These are phyloP conservation scores for Ips typographus DNA, from an alignment of 1,140 invertebrate species.

Conservation along the genomic window DNA sequence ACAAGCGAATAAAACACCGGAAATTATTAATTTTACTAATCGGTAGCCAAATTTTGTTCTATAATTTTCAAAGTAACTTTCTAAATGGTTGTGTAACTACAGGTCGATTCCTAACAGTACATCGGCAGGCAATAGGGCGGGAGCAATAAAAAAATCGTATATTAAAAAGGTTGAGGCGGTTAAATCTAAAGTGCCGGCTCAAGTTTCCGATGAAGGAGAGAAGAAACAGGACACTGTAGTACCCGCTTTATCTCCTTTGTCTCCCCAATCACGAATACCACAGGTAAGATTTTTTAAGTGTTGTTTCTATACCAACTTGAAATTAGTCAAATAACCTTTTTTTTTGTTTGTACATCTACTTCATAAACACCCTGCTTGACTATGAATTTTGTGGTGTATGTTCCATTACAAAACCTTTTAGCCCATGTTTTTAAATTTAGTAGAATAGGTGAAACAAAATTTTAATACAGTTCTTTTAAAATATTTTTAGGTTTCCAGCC, in stretches of 20 bases:
- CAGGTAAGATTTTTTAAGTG: constrained; percentile 6
- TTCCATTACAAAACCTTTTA: too few relatives aligned
- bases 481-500: too few relatives aligned
- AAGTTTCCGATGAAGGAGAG: not conserved
- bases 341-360: too few relatives aligned
- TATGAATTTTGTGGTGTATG: too few relatives aligned
- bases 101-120: constrained; percentile 13
- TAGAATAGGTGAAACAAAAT: too few relatives aligned
- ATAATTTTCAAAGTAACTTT: not conserved
- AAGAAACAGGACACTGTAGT: constrained; percentile 1
- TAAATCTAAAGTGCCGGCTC: constrained; percentile 38
- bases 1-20: constrained; percentile 26
- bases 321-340: too few relatives aligned
- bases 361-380: too few relatives aligned
- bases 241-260: constrained; percentile 14
- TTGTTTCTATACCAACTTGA: too few relatives aligned
- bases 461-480: too few relatives aligned
- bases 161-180: constrained; percentile 9
- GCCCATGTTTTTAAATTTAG: too few relatives aligned
- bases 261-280: constrained; percentile 5
- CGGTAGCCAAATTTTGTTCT: not conserved
- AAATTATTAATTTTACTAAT: constrained; percentile 29
- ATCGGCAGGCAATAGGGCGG: not conserved
- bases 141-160: constrained; percentile 9
- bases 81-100: not conserved